Conservation (phyloP, 2,113 vertebrate species). For the Oryzias curvinotus region DNA sequence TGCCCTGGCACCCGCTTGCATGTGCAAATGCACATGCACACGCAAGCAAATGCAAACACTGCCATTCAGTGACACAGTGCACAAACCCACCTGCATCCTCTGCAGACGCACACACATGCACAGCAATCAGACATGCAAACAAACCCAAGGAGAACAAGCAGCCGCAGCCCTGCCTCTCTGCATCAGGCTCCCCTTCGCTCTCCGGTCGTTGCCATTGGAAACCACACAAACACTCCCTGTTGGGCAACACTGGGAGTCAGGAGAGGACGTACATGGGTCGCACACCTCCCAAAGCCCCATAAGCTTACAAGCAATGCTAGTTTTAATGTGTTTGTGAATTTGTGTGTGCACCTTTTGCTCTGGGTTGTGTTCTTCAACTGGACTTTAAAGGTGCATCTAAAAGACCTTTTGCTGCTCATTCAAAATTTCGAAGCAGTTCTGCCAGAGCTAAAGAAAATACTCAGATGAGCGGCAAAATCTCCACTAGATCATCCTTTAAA, state of each 20-base stretch:
- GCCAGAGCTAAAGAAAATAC: too few relatives aligned
- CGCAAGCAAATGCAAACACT: conserved; percentile 30
- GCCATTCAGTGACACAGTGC: conserved; percentile 51
- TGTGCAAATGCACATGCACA: conserved; percentile 30
- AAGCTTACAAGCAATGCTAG: conserved; percentile 33
- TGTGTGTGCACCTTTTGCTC: conserved; percentile 2
- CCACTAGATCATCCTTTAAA: too few relatives aligned
- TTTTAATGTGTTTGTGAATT: conserved; percentile 11
- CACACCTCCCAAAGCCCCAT: conserved; percentile 50
- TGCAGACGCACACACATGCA: conserved; percentile 37
- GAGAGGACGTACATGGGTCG: conserved; percentile 73
- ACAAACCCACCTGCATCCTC: conserved; percentile 54
- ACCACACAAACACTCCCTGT: conserved; percentile 81
- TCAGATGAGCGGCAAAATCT: too few relatives aligned
- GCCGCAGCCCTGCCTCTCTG: conserved; percentile 62
- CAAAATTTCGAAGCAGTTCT: too few relatives aligned
- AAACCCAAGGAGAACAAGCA: conserved; percentile 61
- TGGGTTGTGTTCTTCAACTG: too few relatives aligned
- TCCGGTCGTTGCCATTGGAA: conserved; percentile 69
- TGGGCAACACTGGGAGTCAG: conserved; percentile 78
- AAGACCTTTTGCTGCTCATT: too few relatives aligned
- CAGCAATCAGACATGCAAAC: conserved; percentile 71
- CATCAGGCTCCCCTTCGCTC: conserved; percentile 72
- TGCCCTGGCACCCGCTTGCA: conserved; percentile 34
- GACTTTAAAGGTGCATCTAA: too few relatives aligned